Evolutionary conservation across 2,888 invertebrate genomes (phyloP).

Genomic region (Cinara cedri): DNA sequence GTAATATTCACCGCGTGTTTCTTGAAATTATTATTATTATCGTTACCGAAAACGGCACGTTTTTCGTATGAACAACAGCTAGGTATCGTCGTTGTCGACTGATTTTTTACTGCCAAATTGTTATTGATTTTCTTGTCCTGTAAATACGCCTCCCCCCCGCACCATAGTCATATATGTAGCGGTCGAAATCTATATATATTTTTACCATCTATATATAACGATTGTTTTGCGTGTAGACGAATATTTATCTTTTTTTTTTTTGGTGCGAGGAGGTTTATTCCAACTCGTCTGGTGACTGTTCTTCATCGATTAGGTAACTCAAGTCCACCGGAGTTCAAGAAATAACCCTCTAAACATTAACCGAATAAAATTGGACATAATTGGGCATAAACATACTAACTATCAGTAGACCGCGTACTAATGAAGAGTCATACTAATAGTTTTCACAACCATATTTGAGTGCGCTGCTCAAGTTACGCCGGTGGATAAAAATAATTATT

Average conservation of each 20-base stretch:
- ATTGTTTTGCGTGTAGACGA: background rate
- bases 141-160: background rate
- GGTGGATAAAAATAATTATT: too few relatives aligned
- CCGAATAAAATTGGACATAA: background rate
- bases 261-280: background rate
- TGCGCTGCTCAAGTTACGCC: too few relatives aligned
- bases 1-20: constrained; percentile 16
- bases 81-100: background rate
- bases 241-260: background rate
- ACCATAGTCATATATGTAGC: background rate
- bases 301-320: background rate
- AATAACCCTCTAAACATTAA: background rate
- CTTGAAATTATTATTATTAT: constrained; percentile 11
- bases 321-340: background rate
- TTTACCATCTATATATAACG: background rate
- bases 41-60: background rate
- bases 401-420: too few relatives aligned
- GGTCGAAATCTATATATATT: background rate
- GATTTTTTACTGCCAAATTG: background rate
- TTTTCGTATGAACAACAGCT: background rate
- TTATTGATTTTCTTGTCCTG: background rate
- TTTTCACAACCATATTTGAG: too few relatives aligned
- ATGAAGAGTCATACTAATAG: too few relatives aligned
- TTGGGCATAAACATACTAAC: too few relatives aligned
- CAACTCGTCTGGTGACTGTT: too few relatives aligned